Percentiles rank a stretch among this genome's conserved stretches.
phyloP scores from a whole-genome alignment of 2,888 invertebrate genomes.

The Standfussiana lucernea region DNA sequence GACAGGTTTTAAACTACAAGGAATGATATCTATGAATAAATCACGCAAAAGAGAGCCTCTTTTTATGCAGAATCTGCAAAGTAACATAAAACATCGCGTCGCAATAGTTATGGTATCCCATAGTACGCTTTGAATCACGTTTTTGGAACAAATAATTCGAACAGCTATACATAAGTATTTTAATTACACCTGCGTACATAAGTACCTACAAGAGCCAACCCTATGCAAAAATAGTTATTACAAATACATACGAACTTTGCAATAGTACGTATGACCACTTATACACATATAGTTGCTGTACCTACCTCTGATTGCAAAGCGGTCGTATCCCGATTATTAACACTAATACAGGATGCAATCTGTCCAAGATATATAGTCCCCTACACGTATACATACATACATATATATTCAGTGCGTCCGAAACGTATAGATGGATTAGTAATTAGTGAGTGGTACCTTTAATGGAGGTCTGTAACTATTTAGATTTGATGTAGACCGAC shows the following conservation, averaged over 20 bases:
- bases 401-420: slow-evolving; percentile 37
- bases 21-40: not conserved
- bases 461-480: slow-evolving; percentile 47
- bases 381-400: not conserved
- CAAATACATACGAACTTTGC: not conserved
- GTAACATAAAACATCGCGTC: not conserved
- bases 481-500: slow-evolving; percentile 27
- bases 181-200: not conserved
- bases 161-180: not conserved
- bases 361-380: slow-evolving; percentile 16
- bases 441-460: slow-evolving; percentile 59
- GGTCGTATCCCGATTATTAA: slow-evolving; percentile 19
- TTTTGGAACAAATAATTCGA: not conserved
- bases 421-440: slow-evolving; percentile 52
- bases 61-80: not conserved
- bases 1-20: not conserved
- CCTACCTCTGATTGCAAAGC: slow-evolving; percentile 12
- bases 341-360: slow-evolving; percentile 54
- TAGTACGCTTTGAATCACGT: not conserved
- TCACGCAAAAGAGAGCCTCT: not conserved
- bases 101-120: not conserved
- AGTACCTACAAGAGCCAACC: not conserved
- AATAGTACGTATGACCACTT: not conserved
- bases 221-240: not conserved
- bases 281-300: slow-evolving; percentile 14